phyloP scores from a whole-genome alignment of 2,888 invertebrate genomes.

The Drosophila maculinotata region DNA sequence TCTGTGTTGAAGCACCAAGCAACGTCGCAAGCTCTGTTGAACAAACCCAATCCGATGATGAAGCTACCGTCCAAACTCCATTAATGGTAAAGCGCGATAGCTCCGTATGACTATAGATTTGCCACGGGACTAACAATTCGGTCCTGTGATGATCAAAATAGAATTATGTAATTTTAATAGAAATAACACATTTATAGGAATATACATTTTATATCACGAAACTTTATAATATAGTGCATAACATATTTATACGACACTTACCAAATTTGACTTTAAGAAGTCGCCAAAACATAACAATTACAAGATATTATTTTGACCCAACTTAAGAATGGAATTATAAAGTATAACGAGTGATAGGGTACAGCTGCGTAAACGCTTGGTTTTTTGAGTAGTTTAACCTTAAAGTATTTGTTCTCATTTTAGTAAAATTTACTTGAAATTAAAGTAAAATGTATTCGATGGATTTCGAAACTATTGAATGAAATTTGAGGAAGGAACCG shows the following conservation, averaged over 20 bases:
- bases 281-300: too few relatives aligned
- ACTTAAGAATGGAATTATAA: too few relatives aligned
- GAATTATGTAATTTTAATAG: conserved; percentile 45
- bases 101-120: conserved; percentile 87
- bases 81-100: conserved; percentile 88
- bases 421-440: too few relatives aligned
- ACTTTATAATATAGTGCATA: conserved; percentile 27
- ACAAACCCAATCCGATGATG: conserved; percentile 86
- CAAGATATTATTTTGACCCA: too few relatives aligned
- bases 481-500: too few relatives aligned
- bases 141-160: conserved; percentile 82
- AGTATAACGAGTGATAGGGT: too few relatives aligned
- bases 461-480: too few relatives aligned
- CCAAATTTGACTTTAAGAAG: too few relatives aligned
- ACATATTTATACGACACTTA: not conserved
- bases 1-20: conserved; percentile 80
- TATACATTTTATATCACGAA: conserved; percentile 56
- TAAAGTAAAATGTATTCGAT: too few relatives aligned
- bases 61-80: conserved; percentile 88
- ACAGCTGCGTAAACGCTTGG: too few relatives aligned
- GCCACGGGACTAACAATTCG: conserved; percentile 84
- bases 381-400: too few relatives aligned
- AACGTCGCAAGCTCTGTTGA: conserved; percentile 66
- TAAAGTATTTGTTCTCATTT: too few relatives aligned
- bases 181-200: conserved; percentile 41